Conservation (phyloP, 2,113 vertebrate genomes). For the Tapirus terrestris region DNA sequence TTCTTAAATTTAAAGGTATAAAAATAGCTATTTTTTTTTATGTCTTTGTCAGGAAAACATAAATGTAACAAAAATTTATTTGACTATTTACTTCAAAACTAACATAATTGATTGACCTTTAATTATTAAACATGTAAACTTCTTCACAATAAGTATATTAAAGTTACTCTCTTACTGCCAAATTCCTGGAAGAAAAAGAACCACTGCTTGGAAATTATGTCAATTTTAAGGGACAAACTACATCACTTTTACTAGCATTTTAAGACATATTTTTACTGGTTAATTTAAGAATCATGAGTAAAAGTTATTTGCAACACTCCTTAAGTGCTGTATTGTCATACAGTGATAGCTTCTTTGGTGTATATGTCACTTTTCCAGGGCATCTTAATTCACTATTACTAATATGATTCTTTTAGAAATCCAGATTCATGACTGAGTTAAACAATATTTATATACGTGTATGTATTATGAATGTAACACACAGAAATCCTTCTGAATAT, state of each 20-base stretch:
- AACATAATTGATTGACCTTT: not conserved
- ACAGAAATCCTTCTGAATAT: not conserved
- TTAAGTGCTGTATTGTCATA: not conserved
- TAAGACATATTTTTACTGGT: not conserved
- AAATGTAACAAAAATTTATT: not conserved
- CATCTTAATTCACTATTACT: not conserved
- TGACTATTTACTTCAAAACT: slow-evolving; percentile 10
- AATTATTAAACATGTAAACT: not conserved
- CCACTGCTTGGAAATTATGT: not conserved
- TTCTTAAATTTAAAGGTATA: not conserved
- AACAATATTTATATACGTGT: not conserved
- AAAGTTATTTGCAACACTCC: not conserved
- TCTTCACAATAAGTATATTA: not conserved
- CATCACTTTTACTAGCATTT: not conserved
- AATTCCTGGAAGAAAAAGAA: not conserved
- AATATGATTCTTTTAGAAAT: not conserved
- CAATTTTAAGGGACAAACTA: not conserved
- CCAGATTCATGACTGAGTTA: not conserved
- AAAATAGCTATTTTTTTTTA: not conserved
- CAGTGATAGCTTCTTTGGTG: not conserved
- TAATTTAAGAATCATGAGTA: not conserved
- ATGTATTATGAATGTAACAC: not conserved
- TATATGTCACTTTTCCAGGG: not conserved
- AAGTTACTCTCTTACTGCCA: not conserved
- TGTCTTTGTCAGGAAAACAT: not conserved